Percentiles rank a stretch among this genome's conserved stretches.
These are phyloP conservation scores for Dendrocopos noguchii DNA, from an alignment of 2,113 vertebrate genomes.

Conservation along the genomic window DNA sequence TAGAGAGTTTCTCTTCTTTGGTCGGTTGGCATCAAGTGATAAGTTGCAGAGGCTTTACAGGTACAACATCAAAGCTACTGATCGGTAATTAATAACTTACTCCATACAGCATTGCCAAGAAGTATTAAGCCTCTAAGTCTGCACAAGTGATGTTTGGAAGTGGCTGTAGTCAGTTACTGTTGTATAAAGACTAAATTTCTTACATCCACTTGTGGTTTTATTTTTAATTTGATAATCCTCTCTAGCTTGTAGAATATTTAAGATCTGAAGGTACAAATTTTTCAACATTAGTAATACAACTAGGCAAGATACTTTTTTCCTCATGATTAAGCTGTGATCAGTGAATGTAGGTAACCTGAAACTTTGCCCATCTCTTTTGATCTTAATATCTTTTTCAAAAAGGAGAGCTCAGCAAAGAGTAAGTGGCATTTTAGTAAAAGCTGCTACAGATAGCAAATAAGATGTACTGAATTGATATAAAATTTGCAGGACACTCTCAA, in stretches of 20 bases:
- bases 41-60: neutral
- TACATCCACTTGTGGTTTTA: neutral
- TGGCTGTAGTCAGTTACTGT: neutral
- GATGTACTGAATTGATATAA: neutral
- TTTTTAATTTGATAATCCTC: neutral
- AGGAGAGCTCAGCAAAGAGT: neutral
- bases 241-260: neutral
- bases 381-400: neutral
- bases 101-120: neutral
- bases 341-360: neutral
- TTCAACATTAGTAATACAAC: neutral
- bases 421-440: neutral
- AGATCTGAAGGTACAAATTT: neutral
- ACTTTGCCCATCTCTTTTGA: neutral
- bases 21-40: neutral
- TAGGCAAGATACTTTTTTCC: neutral
- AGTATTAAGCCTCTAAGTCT: neutral
- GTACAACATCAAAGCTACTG: neutral
- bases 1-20: neutral
- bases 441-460: neutral
- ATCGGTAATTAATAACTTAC: neutral
- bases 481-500: neutral
- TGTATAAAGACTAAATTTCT: neutral
- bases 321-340: neutral
- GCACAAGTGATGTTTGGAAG: neutral